A percentile compares a stretch with the other conserved stretches of the same genome.
Conservation (phyloP, 2,113 vertebrate genomes). For the Callospermophilus lateralis region DNA sequence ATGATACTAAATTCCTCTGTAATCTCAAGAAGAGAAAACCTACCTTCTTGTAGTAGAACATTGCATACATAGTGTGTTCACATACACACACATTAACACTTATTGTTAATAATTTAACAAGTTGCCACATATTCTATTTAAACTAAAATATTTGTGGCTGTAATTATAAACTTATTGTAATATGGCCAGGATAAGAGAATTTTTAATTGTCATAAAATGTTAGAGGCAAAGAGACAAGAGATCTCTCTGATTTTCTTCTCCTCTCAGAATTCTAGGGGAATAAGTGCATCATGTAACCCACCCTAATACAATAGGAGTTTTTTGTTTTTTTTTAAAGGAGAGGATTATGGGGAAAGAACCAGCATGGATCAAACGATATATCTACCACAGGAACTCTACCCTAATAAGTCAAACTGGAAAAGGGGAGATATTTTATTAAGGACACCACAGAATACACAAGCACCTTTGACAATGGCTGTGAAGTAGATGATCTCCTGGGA, state of each 20-base stretch:
- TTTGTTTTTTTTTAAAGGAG: not conserved
- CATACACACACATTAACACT: not conserved
- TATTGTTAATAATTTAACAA: not conserved
- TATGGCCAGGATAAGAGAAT: not conserved
- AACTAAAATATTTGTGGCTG: not conserved
- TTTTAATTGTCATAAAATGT: not conserved
- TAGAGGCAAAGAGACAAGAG: not conserved
- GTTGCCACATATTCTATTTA: not conserved
- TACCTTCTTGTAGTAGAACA: not conserved
- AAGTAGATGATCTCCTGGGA: not conserved
- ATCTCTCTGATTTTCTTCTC: not conserved
- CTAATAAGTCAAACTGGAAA: not conserved
- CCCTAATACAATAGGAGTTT: not conserved
- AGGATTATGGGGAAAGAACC: not conserved
- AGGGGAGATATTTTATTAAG: not conserved
- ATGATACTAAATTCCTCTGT: not conserved
- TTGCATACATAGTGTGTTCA: not conserved
- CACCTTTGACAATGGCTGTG: not conserved
- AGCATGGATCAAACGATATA: not conserved
- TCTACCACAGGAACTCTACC: not conserved
- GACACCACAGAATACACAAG: not conserved
- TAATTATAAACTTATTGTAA: not conserved
- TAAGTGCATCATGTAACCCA: accelerated
- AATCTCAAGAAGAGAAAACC: not conserved
- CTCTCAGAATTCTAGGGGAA: not conserved